Conservation (phyloP, 1,140 invertebrate species). For the Piezodorus guildinii region DNA sequence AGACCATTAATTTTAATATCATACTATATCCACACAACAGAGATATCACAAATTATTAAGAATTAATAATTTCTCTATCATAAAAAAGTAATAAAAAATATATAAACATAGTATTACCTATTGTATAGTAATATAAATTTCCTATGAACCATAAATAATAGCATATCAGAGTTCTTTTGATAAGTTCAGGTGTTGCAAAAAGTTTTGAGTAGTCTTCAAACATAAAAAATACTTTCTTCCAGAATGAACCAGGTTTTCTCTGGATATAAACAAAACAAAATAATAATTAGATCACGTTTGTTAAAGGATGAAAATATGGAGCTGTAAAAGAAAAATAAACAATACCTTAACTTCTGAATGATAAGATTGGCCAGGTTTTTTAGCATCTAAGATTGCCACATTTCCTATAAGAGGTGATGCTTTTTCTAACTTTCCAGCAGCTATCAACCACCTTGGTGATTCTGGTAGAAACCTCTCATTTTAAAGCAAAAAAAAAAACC, state of each 20-base stretch:
- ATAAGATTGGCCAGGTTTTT: not conserved
- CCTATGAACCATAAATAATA: slow-evolving; percentile 37
- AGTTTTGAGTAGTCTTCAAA: slow-evolving; percentile 23
- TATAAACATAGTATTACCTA: too few species aligned
- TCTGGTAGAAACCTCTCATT: slow-evolving; percentile 36
- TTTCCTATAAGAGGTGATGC: slow-evolving; percentile 29
- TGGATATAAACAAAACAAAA: slow-evolving; percentile 15
- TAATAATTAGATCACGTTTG: too few species aligned
- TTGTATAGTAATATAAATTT: slow-evolving; percentile 39
- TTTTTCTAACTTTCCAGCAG: slow-evolving; percentile 32
- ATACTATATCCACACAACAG: too few species aligned
- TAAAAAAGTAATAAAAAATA: too few species aligned
- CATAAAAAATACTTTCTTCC: slow-evolving; percentile 17
- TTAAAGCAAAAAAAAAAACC: too few species aligned
- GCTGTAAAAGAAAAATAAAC: not conserved
- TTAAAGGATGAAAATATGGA: too few species aligned
- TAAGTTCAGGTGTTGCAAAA: slow-evolving; percentile 29
- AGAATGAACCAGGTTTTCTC: slow-evolving; percentile 3
- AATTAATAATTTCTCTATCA: too few species aligned
- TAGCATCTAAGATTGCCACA: too few species aligned
- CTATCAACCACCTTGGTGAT: slow-evolving; percentile 39
- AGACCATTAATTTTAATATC: too few species aligned
- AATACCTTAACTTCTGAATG: not conserved
- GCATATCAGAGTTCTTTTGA: slow-evolving; percentile 30
- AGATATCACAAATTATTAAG: too few species aligned